Conservation (phyloP, 2,113 vertebrate genomes). For the Alouatta palliata region DNA sequence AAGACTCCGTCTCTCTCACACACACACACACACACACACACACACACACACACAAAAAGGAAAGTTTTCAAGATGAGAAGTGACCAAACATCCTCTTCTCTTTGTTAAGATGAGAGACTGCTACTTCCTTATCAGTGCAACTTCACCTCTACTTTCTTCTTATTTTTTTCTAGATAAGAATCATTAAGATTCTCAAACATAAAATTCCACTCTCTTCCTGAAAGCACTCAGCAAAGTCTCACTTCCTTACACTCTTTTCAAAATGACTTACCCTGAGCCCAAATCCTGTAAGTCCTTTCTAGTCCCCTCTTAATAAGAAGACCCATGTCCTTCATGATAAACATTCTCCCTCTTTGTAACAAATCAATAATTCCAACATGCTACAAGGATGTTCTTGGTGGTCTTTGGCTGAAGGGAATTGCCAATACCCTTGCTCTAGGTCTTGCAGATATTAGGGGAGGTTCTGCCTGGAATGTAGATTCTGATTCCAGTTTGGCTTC, state of each 20-base stretch:
- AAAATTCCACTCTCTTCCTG: background rate
- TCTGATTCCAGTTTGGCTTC: background rate
- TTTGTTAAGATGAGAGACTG: background rate
- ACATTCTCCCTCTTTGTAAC: background rate
- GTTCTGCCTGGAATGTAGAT: background rate
- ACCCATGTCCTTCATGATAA: background rate
- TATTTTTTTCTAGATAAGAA: background rate
- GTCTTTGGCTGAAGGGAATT: background rate
- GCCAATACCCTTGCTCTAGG: background rate
- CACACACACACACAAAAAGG: too few species aligned
- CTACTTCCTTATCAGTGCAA: background rate
- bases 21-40: too few species aligned
- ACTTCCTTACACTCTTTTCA: background rate
- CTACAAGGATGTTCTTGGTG: background rate
- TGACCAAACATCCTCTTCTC: background rate
- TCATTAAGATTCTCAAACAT: background rate
- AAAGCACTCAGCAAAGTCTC: background rate
- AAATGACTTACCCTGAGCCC: background rate
- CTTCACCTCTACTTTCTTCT: background rate
- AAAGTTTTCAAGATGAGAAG: background rate
- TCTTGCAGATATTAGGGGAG: background rate
- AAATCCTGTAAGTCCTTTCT: background rate
- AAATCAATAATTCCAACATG: background rate
- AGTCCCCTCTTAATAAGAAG: background rate
- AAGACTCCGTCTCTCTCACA: too few species aligned